Evolutionary conservation across 1,140 invertebrate genomes (phyloP).

Genomic region (Drosophila repletoides): DNA sequence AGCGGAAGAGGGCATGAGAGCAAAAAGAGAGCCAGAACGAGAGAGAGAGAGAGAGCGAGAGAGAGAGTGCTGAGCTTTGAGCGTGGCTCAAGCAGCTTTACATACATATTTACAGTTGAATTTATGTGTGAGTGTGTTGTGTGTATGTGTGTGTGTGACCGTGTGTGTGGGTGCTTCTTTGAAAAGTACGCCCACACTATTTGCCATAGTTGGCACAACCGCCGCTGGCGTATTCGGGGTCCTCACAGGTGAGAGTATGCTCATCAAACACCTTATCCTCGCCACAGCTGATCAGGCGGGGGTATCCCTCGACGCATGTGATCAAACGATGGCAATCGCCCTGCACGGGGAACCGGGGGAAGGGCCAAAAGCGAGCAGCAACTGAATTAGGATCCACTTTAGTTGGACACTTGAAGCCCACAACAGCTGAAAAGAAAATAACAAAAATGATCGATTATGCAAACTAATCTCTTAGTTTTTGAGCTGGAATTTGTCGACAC

Average conservation of each 20-base stretch:
- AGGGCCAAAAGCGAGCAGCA: constrained; percentile 94
- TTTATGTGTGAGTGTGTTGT: constrained; percentile 7
- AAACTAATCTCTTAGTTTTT: no score
- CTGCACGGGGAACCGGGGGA: constrained; percentile 92
- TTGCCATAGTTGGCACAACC: constrained; percentile 73
- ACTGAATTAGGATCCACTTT: constrained; percentile 90
- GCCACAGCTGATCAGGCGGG: constrained; percentile 92
- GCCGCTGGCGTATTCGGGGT: constrained; percentile 83
- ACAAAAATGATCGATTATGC: not conserved
- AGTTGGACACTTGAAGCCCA: constrained; percentile 92
- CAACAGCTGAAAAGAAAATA: constrained; percentile 84
- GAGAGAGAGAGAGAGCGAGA: not conserved
- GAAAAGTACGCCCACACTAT: no score
- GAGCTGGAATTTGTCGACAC: no score
- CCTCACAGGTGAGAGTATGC: constrained; percentile 91
- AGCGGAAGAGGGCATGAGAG: not conserved
- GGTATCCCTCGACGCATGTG: constrained; percentile 93
- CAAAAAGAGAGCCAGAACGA: not conserved
- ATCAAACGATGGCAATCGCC: constrained; percentile 92
- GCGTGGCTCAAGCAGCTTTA: constrained; percentile 32
- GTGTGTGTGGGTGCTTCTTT: not conserved
- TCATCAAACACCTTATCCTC: constrained; percentile 94
- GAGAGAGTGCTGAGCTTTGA: constrained; percentile 32
- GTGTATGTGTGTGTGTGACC: not conserved
- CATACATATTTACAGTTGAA: constrained; percentile 54